Base-by-base conservation (phyloP, 1,140 invertebrate species). In the Branchinecta lynchi region DNA sequence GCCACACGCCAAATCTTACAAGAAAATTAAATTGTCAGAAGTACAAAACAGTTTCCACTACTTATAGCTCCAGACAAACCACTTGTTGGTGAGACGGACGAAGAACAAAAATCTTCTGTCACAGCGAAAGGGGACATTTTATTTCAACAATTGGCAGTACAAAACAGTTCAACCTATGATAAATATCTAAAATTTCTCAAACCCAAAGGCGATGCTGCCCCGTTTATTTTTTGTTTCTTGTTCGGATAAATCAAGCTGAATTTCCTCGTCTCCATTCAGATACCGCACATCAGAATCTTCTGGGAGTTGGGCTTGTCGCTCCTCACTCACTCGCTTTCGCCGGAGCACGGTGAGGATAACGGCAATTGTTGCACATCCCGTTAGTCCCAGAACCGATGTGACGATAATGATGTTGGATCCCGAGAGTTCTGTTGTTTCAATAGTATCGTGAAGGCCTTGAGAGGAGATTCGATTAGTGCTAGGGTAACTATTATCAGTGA, bases 261-360 rank as follows among this genome's bases (percentile, higher is more conserved):
- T 68, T 44, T 70, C 66, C 65, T 74, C 73, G 45, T 71, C 72
- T 17, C 70, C 71, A 20, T 67, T 68, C 60, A 74, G 66, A 68
- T 66, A 74, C n/a, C 70, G 70, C 43, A 74, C 69, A 45, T 74
- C 73, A 7, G 73, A 74, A 66, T 74, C 73, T 66, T 74, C 73
- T 17, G 70, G 43, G 20, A 72, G 21, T 66, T 72, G 71, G 15
- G 69, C 66, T 45, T 72, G 73, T 43, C 68, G 51, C 68, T 43
- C 66, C 44, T 20, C 69, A 32, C 43, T 51, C 7, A 32, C 20
- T n/a, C 45, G 65, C 45, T 45, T 45, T 21, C 44, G 46, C 9
- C 67, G 44, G 7, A 70, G 5, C 44, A 43, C 51, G n/a, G 32
- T 46, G 10, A 68, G 1, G 21, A 66, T 69, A 7, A 69, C 44